These are phyloP conservation scores for Orthonevra nobilis DNA, from an alignment of 2,888 invertebrate genomes.

Conservation along the genomic window DNA sequence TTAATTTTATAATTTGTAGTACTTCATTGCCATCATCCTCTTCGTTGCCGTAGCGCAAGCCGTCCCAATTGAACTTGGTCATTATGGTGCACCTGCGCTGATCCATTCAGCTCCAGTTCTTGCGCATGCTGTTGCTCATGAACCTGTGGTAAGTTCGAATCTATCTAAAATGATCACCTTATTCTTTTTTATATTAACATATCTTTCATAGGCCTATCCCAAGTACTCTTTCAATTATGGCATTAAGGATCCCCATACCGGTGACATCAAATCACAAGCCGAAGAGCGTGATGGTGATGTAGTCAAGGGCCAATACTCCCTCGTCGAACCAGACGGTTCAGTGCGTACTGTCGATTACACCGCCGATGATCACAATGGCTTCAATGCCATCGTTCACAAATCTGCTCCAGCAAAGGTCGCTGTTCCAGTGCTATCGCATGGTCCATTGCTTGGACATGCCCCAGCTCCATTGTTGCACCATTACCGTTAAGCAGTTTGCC, in stretches of 20 bases:
- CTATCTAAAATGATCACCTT: neutral
- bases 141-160: slow-evolving; percentile 75
- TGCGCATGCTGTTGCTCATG: slow-evolving; percentile 77
- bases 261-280: slow-evolving; percentile 86
- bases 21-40: slow-evolving; percentile 78
- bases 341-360: slow-evolving; percentile 84
- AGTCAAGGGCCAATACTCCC: slow-evolving; percentile 85
- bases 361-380: slow-evolving; percentile 86
- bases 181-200: no score
- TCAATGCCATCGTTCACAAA: slow-evolving; percentile 86
- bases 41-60: slow-evolving; percentile 78
- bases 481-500: slow-evolving; percentile 76
- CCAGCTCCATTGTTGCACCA: slow-evolving; percentile 79
- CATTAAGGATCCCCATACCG: slow-evolving; percentile 86
- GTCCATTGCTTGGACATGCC: slow-evolving; percentile 80
- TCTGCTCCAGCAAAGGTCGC: slow-evolving; percentile 82
- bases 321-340: slow-evolving; percentile 81
- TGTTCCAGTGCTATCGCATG: slow-evolving; percentile 79
- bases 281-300: slow-evolving; percentile 87
- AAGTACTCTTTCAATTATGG: slow-evolving; percentile 87
- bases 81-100: slow-evolving; percentile 74
- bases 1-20: no score
- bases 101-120: slow-evolving; percentile 76
- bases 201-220: slow-evolving; percentile 83
- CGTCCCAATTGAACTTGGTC: slow-evolving; percentile 79